phyloP scores from a whole-genome alignment of 2,113 vertebrate species.

The Platysteira castanea region DNA sequence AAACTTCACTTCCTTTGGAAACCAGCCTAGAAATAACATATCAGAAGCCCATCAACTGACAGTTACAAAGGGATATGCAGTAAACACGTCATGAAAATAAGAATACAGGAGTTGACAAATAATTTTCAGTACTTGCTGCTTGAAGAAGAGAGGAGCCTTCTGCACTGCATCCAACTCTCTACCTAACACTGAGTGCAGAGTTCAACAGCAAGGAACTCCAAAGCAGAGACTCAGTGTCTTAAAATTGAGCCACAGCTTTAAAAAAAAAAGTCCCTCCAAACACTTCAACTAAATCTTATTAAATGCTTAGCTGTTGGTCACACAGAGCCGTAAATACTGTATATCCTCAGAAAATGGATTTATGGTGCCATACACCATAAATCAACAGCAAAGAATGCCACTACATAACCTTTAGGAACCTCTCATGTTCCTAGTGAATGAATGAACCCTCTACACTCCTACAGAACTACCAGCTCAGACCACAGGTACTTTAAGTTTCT shows the following conservation, averaged over 20 bases:
- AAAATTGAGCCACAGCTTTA: neutral
- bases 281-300: neutral
- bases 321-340: neutral
- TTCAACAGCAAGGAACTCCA: neutral
- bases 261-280: neutral
- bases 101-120: neutral
- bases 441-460: accelerated
- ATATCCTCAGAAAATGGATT: neutral
- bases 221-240: neutral
- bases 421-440: no score
- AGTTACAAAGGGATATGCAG: neutral
- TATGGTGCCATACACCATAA: neutral
- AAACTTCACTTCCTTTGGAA: neutral
- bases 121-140: neutral
- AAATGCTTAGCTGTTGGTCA: neutral
- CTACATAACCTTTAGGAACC: neutral
- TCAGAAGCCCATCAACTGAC: neutral
- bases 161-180: neutral
- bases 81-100: neutral
- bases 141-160: neutral
- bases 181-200: neutral
- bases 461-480: neutral
- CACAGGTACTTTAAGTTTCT: neutral
- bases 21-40: neutral
- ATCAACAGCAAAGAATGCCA: neutral